Evolutionary conservation across 2,888 invertebrate genomes (phyloP), one percentile per base, ranked within the genome.

Genomic region (Papilio elwesi): DNA sequence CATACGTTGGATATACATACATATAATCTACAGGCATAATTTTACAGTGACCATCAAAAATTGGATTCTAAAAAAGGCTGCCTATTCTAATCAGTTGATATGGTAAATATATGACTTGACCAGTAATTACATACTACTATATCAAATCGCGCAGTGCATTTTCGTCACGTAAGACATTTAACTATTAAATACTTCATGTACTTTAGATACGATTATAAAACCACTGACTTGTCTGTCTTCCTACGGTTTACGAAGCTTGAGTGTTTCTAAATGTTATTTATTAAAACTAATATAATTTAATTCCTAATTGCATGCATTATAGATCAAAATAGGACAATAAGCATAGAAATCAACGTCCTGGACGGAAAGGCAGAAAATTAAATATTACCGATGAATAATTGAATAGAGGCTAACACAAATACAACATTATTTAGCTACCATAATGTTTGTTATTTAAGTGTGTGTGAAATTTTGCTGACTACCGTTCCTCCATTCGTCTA

Each of bases 141-240:
- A 85, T 92, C 92, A 92, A 92, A 91, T 92, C 92, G 79, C 92
- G 87, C 87, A 85, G 92, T 92, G 92, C 90, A 85, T 82, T 82
- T 76, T 74, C 70, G 73, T 73, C 65, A 16, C 55, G 26, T 16
- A 13, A 15, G 71, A 68, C 62, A 65, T 67, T 15, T 48, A 15
- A 57, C 36, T 64, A 64, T 26, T 26, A 16, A 64, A 64, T 64
- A 64, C 12, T 43, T 49, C 48, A 64, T 64, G 26, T 49, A 36
- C 16, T n/a, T 0, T 11, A 48, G 11, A 47, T 16, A 11, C 13
- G 43, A 62, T 9, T 38, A 7, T 36, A 0, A 0, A 47, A 15
- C 59, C 15, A 38, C 16, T n/a, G 43, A 9, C 0, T 5, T 43
- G 9, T 15, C 6, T 47, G 43, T 1, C 4, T 9, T 55, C 26